These are phyloP conservation scores for Cyprinodon diabolis DNA, from an alignment of 2,797 vertebrate genomes.

Conservation along the genomic window DNA sequence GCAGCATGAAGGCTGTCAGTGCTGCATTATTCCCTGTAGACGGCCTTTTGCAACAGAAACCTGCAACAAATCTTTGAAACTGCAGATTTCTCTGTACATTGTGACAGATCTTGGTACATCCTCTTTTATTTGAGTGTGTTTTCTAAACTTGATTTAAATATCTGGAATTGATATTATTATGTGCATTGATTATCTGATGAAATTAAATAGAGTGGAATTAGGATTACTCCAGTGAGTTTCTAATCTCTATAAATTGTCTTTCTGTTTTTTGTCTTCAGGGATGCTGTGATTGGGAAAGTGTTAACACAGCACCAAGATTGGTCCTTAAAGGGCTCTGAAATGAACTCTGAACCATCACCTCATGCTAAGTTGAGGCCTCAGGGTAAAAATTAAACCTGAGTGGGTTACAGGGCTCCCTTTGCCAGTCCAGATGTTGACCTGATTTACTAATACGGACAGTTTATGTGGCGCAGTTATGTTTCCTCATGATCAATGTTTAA, in stretches of 20 bases:
- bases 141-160: neutral
- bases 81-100: neutral
- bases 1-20: conserved; percentile 45
- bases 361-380: conserved; percentile 59
- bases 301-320: conserved; percentile 35
- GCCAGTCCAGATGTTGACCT: conserved; percentile 82
- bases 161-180: neutral
- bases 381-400: conserved; percentile 69
- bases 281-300: conserved; percentile 38
- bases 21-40: conserved; percentile 33
- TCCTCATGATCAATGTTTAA: conserved; percentile 62
- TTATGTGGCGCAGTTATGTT: conserved; percentile 72
- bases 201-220: conserved; percentile 22
- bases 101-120: neutral
- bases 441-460: conserved; percentile 73
- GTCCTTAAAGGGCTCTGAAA: conserved; percentile 48
- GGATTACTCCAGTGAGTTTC: conserved; percentile 28
- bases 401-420: conserved; percentile 69
- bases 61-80: neutral
- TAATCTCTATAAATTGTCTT: conserved; percentile 27
- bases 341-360: conserved; percentile 49
- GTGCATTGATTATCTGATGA: conserved; percentile 30
- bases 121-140: neutral
- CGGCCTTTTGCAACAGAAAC: conserved; percentile 24
- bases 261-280: conserved; percentile 24